A percentile compares a stretch with the other conserved stretches of the same genome.
phyloP scores from a whole-genome alignment of 2,797 vertebrate species.

The Poeciliopsis gracilis region DNA sequence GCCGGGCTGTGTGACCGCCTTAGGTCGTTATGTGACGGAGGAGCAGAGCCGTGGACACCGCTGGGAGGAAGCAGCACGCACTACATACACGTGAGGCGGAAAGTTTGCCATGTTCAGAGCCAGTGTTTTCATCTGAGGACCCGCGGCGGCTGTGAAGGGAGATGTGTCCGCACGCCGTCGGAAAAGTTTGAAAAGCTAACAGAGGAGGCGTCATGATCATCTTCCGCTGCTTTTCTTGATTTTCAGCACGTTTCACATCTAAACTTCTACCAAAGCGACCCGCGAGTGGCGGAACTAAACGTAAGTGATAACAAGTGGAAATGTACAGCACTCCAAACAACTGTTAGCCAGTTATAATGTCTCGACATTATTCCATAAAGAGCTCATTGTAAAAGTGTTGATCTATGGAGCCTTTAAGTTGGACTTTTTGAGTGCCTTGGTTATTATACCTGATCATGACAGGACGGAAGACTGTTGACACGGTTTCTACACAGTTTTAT shows the following conservation, averaged over 20 bases:
- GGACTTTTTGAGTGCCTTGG: not conserved
- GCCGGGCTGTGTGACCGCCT: slow-evolving; percentile 16
- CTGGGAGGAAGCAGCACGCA: slow-evolving; percentile 49
- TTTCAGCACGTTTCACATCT: slow-evolving; percentile 41
- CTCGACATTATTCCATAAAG: not conserved
- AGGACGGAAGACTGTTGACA: not conserved
- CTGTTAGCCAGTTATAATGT: not conserved
- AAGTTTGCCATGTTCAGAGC: slow-evolving; percentile 15
- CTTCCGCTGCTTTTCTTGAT: slow-evolving; percentile 39
- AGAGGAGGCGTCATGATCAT: slow-evolving; percentile 40
- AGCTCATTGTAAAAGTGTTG: not conserved
- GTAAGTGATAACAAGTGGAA: slow-evolving; percentile 55
- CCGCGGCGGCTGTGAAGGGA: slow-evolving; percentile 8
- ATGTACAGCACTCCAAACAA: not conserved
- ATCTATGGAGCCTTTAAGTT: not conserved
- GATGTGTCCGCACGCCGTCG: not conserved
- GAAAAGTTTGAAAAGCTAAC: slow-evolving; percentile 22
- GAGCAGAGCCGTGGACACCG: slow-evolving; percentile 16
- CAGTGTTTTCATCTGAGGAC: slow-evolving; percentile 25
- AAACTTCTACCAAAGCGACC: slow-evolving; percentile 45
- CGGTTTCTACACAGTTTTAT: not conserved
- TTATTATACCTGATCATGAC: not conserved
- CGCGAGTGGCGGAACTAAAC: slow-evolving; percentile 40
- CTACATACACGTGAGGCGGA: slow-evolving; percentile 59
- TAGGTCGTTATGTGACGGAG: slow-evolving; percentile 3